Base-by-base conservation (phyloP, 2,888 invertebrate species). In the Lepidocyrtoides sp. region DNA sequence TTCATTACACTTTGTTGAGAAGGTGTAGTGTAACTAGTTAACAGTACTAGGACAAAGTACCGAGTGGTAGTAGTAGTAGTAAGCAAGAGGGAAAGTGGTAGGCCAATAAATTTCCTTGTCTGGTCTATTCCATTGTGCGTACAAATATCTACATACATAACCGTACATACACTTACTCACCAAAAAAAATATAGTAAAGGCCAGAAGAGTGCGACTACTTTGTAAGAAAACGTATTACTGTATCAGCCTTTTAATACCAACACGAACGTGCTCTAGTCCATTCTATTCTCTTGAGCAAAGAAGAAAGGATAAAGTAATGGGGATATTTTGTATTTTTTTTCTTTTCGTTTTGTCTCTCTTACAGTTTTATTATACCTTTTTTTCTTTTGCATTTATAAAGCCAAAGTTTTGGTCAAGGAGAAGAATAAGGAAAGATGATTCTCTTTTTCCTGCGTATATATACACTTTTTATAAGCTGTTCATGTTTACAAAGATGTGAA, bases 21-120 rank as follows among this genome's bases (percentile, higher is more conserved):
- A 57, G 23, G 7, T 20, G 23, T 57, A 26, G 57, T 36, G n/a
- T 48, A 10, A n/a, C 14, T 10, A 36, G 36, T 4, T 4, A 36
- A 36, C 36, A 36, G 36, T 36, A 4, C 1, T 17, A 63, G 14
- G 29, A 29, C 2, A 14, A n/a, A 29, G 29, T 57, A 17, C 17
- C 14, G 3, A 26, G 60, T 63, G 12, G 8, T 63, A 26, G 17
- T 8, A 60, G 10, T 0, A 26, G 10, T 17, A 60, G 60, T 26
- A 36, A 36, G 10, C 17, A 32, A 20, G 72, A 72, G 51, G 26
- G 17, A 51, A 44, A 77, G 77, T 51, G 48, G 77, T 51, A 82
- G 36, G 23, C 82, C 82, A 82, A 83, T 83, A 83, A 83, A 83
- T 83, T 83, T 54, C 29, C 60, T 48, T 66, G 83, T 66, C 63